phyloP scores from a whole-genome alignment of 2,113 vertebrate genomes.

The Camelus bactrianus region DNA sequence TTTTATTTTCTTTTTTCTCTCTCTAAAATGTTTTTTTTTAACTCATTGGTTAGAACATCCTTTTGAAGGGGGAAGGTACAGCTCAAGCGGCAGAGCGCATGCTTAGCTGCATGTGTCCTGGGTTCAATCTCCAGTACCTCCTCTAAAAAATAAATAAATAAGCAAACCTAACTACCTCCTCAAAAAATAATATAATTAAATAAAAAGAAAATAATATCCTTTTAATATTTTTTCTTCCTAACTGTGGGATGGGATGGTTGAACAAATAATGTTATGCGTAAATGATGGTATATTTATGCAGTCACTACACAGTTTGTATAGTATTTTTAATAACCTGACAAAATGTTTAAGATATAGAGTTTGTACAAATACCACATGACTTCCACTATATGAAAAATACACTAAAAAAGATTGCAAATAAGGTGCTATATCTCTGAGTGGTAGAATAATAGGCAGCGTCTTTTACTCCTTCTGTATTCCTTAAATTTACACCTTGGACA shows the following conservation, averaged over 20 bases:
- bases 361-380: neutral
- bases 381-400: constrained; percentile 21
- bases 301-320: neutral
- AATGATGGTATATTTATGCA: neutral
- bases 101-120: no score
- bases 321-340: neutral
- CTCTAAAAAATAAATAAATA: no score
- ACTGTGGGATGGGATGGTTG: neutral
- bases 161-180: no score
- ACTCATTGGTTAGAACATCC: neutral
- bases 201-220: neutral
- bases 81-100: no score
- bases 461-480: neutral
- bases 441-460: neutral
- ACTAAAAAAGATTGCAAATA: neutral
- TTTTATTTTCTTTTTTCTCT: neutral
- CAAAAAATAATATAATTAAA: no score
- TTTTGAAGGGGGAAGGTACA: neutral
- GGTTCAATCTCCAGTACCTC: no score
- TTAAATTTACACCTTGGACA: neutral
- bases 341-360: neutral
- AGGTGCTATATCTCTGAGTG: neutral
- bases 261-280: neutral
- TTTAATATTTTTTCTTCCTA: neutral
- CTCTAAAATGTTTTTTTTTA: neutral